Percentiles rank a stretch among this genome's conserved stretches.
These are phyloP conservation scores for Carcina quercana DNA, from an alignment of 2,888 invertebrate species.

Conservation along the genomic window DNA sequence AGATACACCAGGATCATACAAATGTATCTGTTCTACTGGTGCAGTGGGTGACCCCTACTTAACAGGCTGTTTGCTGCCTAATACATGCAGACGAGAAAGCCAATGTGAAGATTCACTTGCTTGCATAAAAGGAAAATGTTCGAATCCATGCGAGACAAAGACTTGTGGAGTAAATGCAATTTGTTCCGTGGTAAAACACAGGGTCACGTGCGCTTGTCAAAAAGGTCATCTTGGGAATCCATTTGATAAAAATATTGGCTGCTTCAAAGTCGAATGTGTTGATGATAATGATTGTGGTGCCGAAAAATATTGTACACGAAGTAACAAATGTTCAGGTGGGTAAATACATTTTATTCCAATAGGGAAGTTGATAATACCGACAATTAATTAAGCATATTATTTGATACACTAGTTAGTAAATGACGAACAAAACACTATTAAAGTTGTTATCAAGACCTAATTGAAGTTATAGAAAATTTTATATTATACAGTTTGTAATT, in stretches of 20 bases:
- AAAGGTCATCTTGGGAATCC: conserved; percentile 89
- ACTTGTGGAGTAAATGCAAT: conserved; percentile 85
- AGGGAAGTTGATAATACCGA: not conserved
- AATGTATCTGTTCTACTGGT: conserved; percentile 85
- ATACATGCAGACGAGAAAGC: conserved; percentile 82
- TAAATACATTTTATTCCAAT: conserved; percentile 16
- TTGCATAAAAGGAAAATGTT: conserved; percentile 84
- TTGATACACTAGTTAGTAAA: not conserved
- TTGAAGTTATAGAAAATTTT: not conserved
- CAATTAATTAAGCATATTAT: not conserved
- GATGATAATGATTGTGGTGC: conserved; percentile 82
- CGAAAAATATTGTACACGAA: conserved; percentile 82
- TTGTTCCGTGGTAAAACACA: conserved; percentile 83
- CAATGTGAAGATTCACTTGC: conserved; percentile 85
- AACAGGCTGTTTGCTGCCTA: conserved; percentile 82
- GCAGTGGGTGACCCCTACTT: conserved; percentile 82
- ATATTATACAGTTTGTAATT: not conserved
- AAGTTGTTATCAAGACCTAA: not conserved
- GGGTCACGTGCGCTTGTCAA: conserved; percentile 83
- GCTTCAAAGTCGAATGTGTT: conserved; percentile 92
- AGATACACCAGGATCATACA: conserved; percentile 86
- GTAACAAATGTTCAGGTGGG: conserved; percentile 86
- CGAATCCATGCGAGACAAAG: conserved; percentile 84
- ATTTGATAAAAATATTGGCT: conserved; percentile 82
- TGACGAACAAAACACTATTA: not conserved